Base-by-base conservation (phyloP, 2,797 vertebrate species). In the Gephyroberyx darwinii region DNA sequence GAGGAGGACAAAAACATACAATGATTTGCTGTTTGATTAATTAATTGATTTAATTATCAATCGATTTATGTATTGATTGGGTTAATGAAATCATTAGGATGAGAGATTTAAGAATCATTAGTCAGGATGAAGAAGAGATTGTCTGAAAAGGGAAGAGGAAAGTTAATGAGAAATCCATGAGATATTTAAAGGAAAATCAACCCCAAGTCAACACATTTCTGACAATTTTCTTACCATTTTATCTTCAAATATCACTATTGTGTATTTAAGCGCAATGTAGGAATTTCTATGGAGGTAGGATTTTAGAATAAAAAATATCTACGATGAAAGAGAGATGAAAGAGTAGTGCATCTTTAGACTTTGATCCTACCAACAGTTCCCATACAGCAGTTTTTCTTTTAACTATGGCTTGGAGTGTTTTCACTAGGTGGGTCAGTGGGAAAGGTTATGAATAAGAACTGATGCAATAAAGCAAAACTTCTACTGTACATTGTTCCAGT, bases 41-140 rank as follows among this genome's bases (percentile, higher is more conserved):
- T 35, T 20, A 10, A 4, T 8, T 2, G 17, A 50, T 5, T 5
- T 20, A 8, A 7, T 48, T 4, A 22, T 71, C 35, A 39, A 47
- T 43, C 5, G n/a, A 37, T 17, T 41, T 14, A 56, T 65, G 78
- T 67, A 62, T 55, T 70, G 72, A 81, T 82, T 65, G 20, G 63
- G 41, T 85, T 70, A 76, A 68, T 60, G 5, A 7, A 71, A 65
- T 20, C 56, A 39, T 39, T n/a, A 9, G 30, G 30, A 35, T 19
- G 31, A 35, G 2, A 57, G 56, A 31, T 55, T 56, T 26, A 26
- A 26, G 26, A 26, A 50, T 20, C n/a, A 50, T 50, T 50, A n/a
- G 5, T 50, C 47, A 50, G 5, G 47, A n/a, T 50, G 17, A 48
- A 50, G 17, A 19, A 35, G 7, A 35, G 41, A 12, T 10, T 10